Conservation (phyloP, 1,140 invertebrate species). For the Drosophila tropicalis region DNA sequence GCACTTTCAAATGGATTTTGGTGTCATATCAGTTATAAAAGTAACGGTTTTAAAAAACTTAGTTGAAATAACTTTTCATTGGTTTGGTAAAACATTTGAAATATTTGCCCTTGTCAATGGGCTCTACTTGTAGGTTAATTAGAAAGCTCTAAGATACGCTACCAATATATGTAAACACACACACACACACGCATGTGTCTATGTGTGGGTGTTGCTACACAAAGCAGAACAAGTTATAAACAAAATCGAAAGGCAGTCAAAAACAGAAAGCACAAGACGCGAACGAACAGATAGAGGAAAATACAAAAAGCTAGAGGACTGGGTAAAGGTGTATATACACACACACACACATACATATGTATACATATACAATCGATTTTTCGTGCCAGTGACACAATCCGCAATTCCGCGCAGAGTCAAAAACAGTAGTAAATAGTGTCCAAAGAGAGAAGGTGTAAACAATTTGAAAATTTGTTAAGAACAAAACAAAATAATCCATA, state of each 20-base stretch:
- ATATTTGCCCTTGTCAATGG: no score
- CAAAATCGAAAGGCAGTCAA: constrained; percentile 73
- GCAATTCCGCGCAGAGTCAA: constrained; percentile 33
- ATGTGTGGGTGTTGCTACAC: constrained; percentile 19
- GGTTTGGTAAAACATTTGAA: no score
- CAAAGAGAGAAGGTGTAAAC: background rate
- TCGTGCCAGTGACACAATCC: constrained; percentile 63
- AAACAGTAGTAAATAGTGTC: background rate
- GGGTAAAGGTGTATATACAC: constrained; percentile 54
- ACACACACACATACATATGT: background rate
- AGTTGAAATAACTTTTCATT: no score
- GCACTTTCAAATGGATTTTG: no score
- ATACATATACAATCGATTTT: constrained; percentile 69
- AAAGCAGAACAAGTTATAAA: constrained; percentile 77
- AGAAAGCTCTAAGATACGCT: constrained; percentile 52
- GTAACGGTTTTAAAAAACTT: no score
- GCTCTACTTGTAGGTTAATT: constrained; percentile 35
- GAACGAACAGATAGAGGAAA: constrained; percentile 46
- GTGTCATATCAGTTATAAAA: no score
- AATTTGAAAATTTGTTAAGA: background rate
- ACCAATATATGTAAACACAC: no score
- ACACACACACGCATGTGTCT: background rate
- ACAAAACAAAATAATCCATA: background rate
- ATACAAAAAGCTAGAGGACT: constrained; percentile 45
- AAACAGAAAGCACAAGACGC: constrained; percentile 54